Evolutionary conservation across 2,888 invertebrate genomes (phyloP), one percentile per base, ranked within the genome.

Genomic region (Fabriciana adippe): DNA sequence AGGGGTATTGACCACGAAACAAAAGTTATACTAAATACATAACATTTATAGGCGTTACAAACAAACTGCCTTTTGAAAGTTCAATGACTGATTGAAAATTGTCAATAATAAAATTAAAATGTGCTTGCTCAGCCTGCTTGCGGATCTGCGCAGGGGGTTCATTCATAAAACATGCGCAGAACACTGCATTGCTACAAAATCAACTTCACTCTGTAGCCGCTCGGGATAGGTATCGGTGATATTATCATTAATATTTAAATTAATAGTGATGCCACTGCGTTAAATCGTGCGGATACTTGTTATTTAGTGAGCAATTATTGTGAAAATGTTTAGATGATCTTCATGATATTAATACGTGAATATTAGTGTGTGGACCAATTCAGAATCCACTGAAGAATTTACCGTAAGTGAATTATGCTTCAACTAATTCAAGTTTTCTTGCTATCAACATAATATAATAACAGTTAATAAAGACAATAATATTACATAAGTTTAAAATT

Each of bases 101-200:
- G 85, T 87, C 89, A 86, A 89, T 89, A 90, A 79, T 73, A 86
- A 83, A 86, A 86, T 84, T 83, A 83, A 81, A 85, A 84, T 82
- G 82, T 84, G 72, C 73, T 76, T 73, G 69, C 74, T 70, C 73
- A 64, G 71, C 73, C 72, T 72, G 82, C 78, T 77, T 76, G 82
- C 80, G 76, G 81, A 79, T 81, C 84, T 91, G 91, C 91, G 91
- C 91, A 89, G 81, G 81, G 79, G 79, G 76, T 79, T 76, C 82
- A 83, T 80, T 79, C 78, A 80, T 74, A 76, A 82, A 79, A 86
- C 90, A 90, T 91, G 91, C 91, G 91, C 91, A 90, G 85, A 86
- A 84, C 85, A 85, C 91, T 86, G 91, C 92, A 91, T 79, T 90
- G 89, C 90, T 85, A 88, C 90, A 90, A 89, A 88, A 84, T 84